Conservation (phyloP, 1,140 invertebrate genomes). For the Pogonomyrmex californicus region DNA sequence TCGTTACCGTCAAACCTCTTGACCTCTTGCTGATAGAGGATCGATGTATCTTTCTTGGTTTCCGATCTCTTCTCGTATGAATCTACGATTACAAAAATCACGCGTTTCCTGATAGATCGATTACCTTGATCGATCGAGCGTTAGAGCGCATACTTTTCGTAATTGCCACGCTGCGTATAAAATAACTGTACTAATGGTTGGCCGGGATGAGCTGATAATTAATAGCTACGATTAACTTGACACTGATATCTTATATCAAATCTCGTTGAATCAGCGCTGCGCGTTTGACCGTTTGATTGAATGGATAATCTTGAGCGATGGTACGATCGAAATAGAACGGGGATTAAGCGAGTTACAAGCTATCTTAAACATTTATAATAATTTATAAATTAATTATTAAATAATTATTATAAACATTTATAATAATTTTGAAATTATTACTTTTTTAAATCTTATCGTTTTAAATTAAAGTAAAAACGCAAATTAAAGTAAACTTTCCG, state of each 20-base stretch:
- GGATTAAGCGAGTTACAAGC: background rate
- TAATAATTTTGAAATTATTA: background rate
- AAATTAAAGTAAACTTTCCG: background rate
- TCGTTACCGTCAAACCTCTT: slow-evolving; percentile 55
- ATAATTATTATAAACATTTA: slow-evolving; percentile 1
- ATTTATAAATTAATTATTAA: no score
- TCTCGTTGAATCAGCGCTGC: slow-evolving; percentile 36
- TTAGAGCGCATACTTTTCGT: slow-evolving; percentile 36
- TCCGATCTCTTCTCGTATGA: slow-evolving; percentile 33
- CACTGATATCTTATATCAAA: slow-evolving; percentile 58
- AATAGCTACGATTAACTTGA: slow-evolving; percentile 50
- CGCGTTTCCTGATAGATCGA: slow-evolving; percentile 16
- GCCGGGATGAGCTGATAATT: slow-evolving; percentile 31
- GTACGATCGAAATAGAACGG: background rate
- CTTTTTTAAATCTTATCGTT: background rate
- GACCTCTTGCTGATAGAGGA: slow-evolving; percentile 36
- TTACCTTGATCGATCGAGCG: slow-evolving; percentile 43
- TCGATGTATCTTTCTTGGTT: slow-evolving; percentile 26
- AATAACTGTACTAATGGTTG: slow-evolving; percentile 31
- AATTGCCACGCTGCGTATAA: slow-evolving; percentile 35
- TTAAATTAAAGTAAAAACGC: background rate
- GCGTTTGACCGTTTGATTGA: slow-evolving; percentile 26
- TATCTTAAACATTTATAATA: background rate
- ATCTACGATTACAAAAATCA: slow-evolving; percentile 48
- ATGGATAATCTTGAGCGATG: background rate